Evolutionary conservation across 2,888 invertebrate genomes (phyloP), one percentile per base, ranked within the genome.

Genomic region (Pachymerium ferrugineum): DNA sequence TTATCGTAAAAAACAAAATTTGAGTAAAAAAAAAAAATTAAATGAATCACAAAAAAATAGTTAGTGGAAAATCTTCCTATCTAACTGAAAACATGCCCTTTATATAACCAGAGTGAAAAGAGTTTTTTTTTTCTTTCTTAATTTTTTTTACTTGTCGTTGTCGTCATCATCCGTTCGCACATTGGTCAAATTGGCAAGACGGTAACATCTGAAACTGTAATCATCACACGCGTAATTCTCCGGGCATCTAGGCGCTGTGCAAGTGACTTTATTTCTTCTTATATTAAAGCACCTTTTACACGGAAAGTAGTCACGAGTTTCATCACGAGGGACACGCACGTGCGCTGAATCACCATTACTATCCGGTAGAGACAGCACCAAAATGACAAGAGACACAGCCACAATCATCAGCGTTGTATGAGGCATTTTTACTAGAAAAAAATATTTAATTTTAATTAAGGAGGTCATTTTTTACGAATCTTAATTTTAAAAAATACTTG

Each of bases 261-360:
- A 75, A 30, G 68, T 74, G 42, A 73, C 72, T 31, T 74, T 70
- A 31, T 69, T 72, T 6, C 72, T 33, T 67, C 73, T 54, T 5
- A 75, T 29, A n/a, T 38, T 35, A 42, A 75, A 75, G 68, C 75
- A 75, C 19, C 68, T 47, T 47, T 74, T 75, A 72, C 75, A 75
- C 16, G 75, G 75, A 31, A 70, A 75, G 75, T 72, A 74, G n/a
- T 74, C 74, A 14, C 75, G 74, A 6, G 33, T 16, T 69, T 75
- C 75, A 16, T 72, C 42, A 5, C 47, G 47, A 54, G 47, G 47
- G 22, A 54, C 25, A 3, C 30, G 29, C 31, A 30, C 30, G 28
- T 14, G 68, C 25, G 25, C 16, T 3, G 19, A 19, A 8, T 19
- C 19, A 10, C 22, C 16, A 19, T 19, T 4, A 4, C 6, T 19